Evolutionary conservation across 2,888 invertebrate genomes (phyloP).

Genomic region (Meta bourneti): DNA sequence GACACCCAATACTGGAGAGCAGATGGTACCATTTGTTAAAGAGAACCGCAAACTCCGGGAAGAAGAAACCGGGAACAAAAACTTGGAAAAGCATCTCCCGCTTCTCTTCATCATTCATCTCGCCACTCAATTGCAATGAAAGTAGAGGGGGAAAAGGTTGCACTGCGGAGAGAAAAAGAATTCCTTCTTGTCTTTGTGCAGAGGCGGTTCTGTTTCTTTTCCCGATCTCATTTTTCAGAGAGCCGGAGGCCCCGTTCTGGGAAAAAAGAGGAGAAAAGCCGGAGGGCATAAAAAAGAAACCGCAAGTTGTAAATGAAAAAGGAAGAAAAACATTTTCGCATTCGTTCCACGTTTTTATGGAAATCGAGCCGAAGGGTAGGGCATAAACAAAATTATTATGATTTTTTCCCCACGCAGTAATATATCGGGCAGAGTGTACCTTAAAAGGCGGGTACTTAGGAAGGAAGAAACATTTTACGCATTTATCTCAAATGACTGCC

Average conservation of each 20-base stretch:
- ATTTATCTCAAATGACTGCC: slow-evolving; percentile 28
- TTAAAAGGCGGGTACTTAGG: not conserved
- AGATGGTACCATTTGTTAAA: slow-evolving; percentile 59
- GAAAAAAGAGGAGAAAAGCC: not conserved
- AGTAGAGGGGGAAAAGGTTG: not conserved
- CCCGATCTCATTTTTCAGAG: slow-evolving; percentile 40
- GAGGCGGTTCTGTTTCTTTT: slow-evolving; percentile 10
- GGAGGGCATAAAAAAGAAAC: not conserved
- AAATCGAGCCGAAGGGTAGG: not conserved
- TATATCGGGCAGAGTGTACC: not conserved
- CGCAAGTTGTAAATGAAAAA: slow-evolving; percentile 12
- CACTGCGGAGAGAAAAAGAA: not conserved
- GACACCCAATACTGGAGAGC: slow-evolving; percentile 33
- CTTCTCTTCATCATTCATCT: slow-evolving; percentile 69
- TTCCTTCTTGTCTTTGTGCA: slow-evolving; percentile 48
- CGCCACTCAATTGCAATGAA: slow-evolving; percentile 68
- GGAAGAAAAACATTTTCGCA: not conserved
- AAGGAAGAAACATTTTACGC: not conserved
- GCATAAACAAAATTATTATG: slow-evolving; percentile 4
- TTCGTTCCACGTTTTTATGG: slow-evolving; percentile 26
- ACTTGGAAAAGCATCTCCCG: slow-evolving; percentile 39
- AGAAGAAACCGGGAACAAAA: slow-evolving; percentile 26
- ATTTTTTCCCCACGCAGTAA: not conserved
- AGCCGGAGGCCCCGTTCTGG: not conserved
- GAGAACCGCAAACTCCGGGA: slow-evolving; percentile 27